Evolutionary conservation across 2,113 vertebrate species (phyloP), one percentile per base, ranked within the genome.

Genomic region (Bufo gargarizans): DNA sequence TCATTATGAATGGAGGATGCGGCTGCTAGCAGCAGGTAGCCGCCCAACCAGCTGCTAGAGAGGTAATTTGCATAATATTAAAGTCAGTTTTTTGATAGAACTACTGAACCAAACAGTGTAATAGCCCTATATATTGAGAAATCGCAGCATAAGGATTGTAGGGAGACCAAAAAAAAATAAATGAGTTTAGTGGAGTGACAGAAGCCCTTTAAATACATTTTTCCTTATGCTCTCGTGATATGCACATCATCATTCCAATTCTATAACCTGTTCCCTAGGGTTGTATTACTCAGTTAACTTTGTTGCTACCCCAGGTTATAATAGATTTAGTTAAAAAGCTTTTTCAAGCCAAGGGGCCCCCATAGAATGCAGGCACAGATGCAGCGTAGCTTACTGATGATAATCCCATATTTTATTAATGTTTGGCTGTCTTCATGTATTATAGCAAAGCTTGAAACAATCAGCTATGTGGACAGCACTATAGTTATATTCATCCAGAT

Each of bases 401-500:
- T 74, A 74, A 74, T 47, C 43, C 45, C 43, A 74, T 74, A 14
- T 74, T 74, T 74, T 74, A 74, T 74, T 74, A 74, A 74, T 74
- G 71, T 49, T 74, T 45, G 49, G 43, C 71, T 74, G 71, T 10
- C 71, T 49, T 9, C 22, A 16, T 49, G 71, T 74, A 47, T 33
- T 74, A 6, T 6, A 19, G 71, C 13, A 16, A 1, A 72, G 22
- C 13, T 71, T 71, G 0, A 33, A 43, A 71, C 3, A 20, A 33
- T 71, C 17, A 19, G 9, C n/a, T 72, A 45, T 74, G 22, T 74
- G 9, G 13, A 74, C 0, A 14, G 71, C 7, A 45, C 43, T 19
- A 2, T 47, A 45, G 33, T 72, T 45, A 45, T 45, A 72, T 14
- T 45, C 16, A 74, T 74, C 2, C 33, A 9, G 43, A 74, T 74